These are phyloP conservation scores for Xenopus laevis DNA, from an alignment of 2,113 vertebrate genomes.

Conservation along the genomic window DNA sequence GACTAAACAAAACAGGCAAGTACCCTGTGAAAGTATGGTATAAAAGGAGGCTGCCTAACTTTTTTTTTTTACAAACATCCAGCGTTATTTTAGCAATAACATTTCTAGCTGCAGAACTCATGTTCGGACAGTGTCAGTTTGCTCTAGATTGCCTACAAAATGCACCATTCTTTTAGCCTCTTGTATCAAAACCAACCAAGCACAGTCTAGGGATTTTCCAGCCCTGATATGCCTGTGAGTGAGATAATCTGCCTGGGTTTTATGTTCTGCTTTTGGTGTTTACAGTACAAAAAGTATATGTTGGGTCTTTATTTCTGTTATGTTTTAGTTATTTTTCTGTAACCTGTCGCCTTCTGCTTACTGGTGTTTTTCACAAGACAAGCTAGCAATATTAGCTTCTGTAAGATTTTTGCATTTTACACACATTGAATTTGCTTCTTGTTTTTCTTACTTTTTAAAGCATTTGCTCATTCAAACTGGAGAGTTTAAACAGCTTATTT, in stretches of 20 bases:
- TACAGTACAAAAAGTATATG: constrained; percentile 35
- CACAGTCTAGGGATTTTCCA: constrained; percentile 37
- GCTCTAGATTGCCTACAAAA: constrained; percentile 7
- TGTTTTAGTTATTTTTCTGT: constrained; percentile 15
- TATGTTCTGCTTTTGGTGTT: constrained; percentile 30
- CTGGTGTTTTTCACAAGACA: constrained; percentile 25
- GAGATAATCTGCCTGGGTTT: constrained; percentile 41
- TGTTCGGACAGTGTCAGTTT: constrained; percentile 18
- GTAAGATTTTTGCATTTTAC: neutral
- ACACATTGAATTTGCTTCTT: neutral
- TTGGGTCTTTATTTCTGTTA: constrained; percentile 41
- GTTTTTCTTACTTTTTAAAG: constrained; percentile 21
- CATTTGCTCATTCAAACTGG: constrained; percentile 12
- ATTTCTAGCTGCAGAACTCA: neutral
- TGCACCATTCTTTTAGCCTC: constrained; percentile 3
- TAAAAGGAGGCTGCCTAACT: too few species aligned
- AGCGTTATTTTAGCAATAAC: constrained; percentile 3
- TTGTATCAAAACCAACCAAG: constrained; percentile 12
- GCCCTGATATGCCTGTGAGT: constrained; percentile 29
- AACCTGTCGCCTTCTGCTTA: constrained; percentile 25
- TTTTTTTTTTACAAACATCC: neutral
- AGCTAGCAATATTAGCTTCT: constrained; percentile 8
- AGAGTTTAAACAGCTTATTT: constrained; percentile 10
- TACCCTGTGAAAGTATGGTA: too few species aligned
- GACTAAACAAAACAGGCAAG: too few species aligned